Percentiles rank a stretch among this genome's conserved stretches.
phyloP scores from a whole-genome alignment of 1,140 invertebrate genomes.

The Sinella curviseta region DNA sequence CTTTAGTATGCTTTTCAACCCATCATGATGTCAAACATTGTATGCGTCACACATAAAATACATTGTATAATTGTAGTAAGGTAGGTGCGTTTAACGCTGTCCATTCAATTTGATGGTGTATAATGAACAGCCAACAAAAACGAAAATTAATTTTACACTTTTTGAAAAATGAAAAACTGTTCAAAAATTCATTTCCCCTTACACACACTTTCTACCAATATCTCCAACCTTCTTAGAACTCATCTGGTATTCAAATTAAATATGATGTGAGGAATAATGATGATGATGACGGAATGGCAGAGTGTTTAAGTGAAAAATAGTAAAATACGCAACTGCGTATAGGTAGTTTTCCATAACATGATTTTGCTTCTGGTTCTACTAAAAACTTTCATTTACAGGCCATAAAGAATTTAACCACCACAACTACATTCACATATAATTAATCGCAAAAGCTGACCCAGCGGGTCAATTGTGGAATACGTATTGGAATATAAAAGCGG shows the following conservation, averaged over 20 bases:
- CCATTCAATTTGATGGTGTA: neutral
- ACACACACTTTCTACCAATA: neutral
- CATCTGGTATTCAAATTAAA: neutral
- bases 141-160: constrained; percentile 10
- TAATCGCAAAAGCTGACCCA: neutral
- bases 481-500: neutral
- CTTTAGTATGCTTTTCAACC: neutral
- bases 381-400: too few relatives aligned
- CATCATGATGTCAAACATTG: neutral
- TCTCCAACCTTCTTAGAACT: neutral
- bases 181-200: constrained; percentile 4
- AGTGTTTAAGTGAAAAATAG: too few relatives aligned
- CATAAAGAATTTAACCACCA: too few relatives aligned
- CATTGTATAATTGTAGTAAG: neutral
- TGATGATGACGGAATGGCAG: too few relatives aligned
- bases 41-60: neutral
- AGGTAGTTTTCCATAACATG: too few relatives aligned
- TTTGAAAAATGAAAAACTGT: constrained; percentile 3
- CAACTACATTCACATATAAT: too few relatives aligned
- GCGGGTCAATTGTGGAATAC: neutral
- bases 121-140: neutral
- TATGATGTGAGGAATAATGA: neutral
- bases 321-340: too few relatives aligned
- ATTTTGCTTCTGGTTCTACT: too few relatives aligned
- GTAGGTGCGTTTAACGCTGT: neutral